A percentile compares a stretch with the other conserved stretches of the same genome.
These are phyloP conservation scores for cat (Felis catus) DNA, from an alignment of 2,113 vertebrate species.

Conservation along the genomic window DNA sequence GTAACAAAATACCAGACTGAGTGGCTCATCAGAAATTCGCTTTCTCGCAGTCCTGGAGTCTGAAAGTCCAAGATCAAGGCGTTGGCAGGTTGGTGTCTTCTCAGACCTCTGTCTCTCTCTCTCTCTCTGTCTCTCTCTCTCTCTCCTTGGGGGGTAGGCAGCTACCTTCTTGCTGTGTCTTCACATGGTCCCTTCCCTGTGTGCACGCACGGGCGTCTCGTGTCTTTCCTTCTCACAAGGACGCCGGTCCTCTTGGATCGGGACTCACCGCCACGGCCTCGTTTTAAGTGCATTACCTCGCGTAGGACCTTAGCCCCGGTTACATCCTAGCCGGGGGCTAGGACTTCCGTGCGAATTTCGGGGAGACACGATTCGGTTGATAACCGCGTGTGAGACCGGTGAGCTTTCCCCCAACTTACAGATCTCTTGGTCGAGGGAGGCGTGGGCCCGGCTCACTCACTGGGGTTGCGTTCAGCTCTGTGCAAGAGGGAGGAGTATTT, in stretches of 20 bases:
- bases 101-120: background rate
- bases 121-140: background rate
- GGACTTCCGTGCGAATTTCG: accelerated
- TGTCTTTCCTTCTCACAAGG: too few species aligned
- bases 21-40: background rate
- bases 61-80: background rate
- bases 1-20: too few species aligned
- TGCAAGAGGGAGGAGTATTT: background rate
- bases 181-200: background rate
- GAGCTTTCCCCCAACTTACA: background rate
- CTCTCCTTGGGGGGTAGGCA: accelerated
- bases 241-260: background rate
- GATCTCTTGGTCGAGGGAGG: background rate
- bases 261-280: background rate
- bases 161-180: accelerated
- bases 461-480: background rate
- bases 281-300: background rate
- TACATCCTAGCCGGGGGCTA: too few species aligned
- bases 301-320: background rate
- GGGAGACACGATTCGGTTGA: background rate
- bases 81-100: background rate
- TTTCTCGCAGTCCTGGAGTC: background rate
- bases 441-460: accelerated
- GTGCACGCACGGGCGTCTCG: accelerated
- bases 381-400: background rate